Evolutionary conservation across 2,797 vertebrate species (phyloP), one percentile per base, ranked within the genome.

Genomic region (Pogonophryne albipinna): DNA sequence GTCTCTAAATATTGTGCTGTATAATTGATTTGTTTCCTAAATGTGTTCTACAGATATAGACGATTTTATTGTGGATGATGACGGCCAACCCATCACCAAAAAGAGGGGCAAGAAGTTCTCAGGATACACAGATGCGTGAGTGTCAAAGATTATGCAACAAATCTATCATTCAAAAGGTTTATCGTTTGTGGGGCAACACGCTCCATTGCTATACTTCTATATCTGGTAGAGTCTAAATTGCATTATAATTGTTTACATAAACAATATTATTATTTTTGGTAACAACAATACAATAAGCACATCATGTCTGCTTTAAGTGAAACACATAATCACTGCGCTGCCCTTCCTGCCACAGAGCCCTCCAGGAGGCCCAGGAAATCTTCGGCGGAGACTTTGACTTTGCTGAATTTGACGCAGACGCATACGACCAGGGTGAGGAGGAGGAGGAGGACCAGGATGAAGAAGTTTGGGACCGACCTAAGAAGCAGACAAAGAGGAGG

Each of bases 331-430:
- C 20, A 5, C 42, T 42, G 59, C 38, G 2, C 27, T 64, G 12
- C 61, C 41, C 0, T 6, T 72, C 4, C 4, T 49, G 64, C 19
- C 27, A 14, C 91, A 99, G 98, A 62, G 98, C 98, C 62, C 94
- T 99, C 56, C 98, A 99, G 66, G 98, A 99, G 90, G 98, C 98
- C 73, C 98, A 99, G 89, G 98, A 99, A 84, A 99, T 99, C 74
- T 99, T 99, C 0, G 98, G 98, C 0, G 98, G 99, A 4, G 98
- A 99, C 88, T 99, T 99, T 11, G 97, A 99, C 91, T 98, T 98
- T 41, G 96, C 97, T 0, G 98, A 99, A 84, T 99, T 99, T 88
- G 98, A 99, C 60, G 96, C 96, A 0, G 98, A 99, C 20, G 76
- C 88, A 0, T 99, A 99, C 0, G 98, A 99, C 27, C 97, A 97